A percentile compares a stretch with the other conserved stretches of the same genome.
These are phyloP conservation scores for Pristionchus japonicus DNA, from an alignment of 2,888 invertebrate species.

Conservation along the genomic window DNA sequence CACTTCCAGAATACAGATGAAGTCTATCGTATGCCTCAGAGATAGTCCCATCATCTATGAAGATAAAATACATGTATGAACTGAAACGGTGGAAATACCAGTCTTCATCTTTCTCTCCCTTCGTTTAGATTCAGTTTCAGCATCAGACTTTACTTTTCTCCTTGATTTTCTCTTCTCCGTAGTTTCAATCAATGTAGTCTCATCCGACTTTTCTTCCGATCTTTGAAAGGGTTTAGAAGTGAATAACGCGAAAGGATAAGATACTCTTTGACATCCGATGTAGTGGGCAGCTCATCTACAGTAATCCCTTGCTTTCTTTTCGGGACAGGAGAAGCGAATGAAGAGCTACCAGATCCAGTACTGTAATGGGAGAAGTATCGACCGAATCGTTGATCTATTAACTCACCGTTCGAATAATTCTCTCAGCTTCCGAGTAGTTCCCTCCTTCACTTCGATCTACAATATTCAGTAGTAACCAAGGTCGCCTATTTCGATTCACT, in stretches of 20 bases:
- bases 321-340: not conserved
- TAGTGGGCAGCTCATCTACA: not conserved
- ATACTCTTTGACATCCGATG: not conserved
- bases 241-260: too few species aligned
- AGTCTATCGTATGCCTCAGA: not conserved
- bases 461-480: not conserved
- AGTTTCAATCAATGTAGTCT: not conserved
- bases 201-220: not conserved
- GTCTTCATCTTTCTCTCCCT: not conserved
- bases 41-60: not conserved
- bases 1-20: not conserved
- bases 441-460: not conserved
- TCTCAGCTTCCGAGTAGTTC: not conserved
- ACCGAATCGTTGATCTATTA: too few species aligned
- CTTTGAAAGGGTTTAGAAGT: too few species aligned
- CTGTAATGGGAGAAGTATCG: not conserved
- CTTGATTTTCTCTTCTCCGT: not conserved
- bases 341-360: not conserved
- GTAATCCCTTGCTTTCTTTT: conserved; percentile 1
- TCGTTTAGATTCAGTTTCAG: not conserved
- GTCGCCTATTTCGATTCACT: too few species aligned
- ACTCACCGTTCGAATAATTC: not conserved
- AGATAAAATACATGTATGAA: not conserved
- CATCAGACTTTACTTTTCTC: not conserved
- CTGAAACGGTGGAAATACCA: not conserved